Conservation (phyloP, 2,797 vertebrate genomes). For the Microcaecilia unicolor region DNA sequence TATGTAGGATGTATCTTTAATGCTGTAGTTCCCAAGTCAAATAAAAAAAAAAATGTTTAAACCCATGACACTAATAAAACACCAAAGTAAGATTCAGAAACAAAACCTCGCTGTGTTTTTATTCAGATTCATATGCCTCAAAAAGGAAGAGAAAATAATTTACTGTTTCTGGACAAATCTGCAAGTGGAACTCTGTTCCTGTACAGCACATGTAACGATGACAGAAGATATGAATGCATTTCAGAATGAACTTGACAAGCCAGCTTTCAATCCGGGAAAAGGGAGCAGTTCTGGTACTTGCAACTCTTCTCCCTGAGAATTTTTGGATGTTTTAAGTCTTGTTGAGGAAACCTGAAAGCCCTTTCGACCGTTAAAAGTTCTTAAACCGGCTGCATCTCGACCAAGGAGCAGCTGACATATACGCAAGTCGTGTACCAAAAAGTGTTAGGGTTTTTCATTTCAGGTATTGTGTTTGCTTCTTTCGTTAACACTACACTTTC, state of each 20-base stretch:
- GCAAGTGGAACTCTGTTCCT: slow-evolving; percentile 27
- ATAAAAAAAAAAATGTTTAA: slow-evolving; percentile 23
- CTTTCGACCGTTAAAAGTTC: slow-evolving; percentile 52
- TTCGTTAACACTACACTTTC: slow-evolving; percentile 54
- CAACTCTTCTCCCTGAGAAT: slow-evolving; percentile 41
- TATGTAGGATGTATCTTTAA: slow-evolving; percentile 32
- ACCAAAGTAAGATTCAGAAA: slow-evolving; percentile 19
- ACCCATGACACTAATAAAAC: slow-evolving; percentile 4
- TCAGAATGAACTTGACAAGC: slow-evolving; percentile 47
- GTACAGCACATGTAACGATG: slow-evolving; percentile 18
- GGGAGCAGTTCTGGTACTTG: slow-evolving; percentile 32
- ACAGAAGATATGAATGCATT: slow-evolving; percentile 48
- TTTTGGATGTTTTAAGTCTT: slow-evolving; percentile 43
- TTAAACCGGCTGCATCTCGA: slow-evolving; percentile 55
- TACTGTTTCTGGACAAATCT: slow-evolving; percentile 5
- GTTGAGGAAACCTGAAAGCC: slow-evolving; percentile 55
- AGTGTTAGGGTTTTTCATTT: too few relatives aligned
- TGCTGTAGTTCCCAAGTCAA: slow-evolving; percentile 25
- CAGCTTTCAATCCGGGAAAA: slow-evolving; percentile 33
- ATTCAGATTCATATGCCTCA: slow-evolving; percentile 19
- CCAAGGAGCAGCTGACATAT: slow-evolving; percentile 49
- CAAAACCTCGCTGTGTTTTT: slow-evolving; percentile 21
- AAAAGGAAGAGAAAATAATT: slow-evolving; percentile 13
- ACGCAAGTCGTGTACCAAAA: slow-evolving; percentile 36
- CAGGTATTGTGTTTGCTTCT: neutral